A percentile compares a stretch with the other conserved stretches of the same genome.
Conservation (phyloP, 2,797 vertebrate genomes). For the Eulemur albifrons region DNA sequence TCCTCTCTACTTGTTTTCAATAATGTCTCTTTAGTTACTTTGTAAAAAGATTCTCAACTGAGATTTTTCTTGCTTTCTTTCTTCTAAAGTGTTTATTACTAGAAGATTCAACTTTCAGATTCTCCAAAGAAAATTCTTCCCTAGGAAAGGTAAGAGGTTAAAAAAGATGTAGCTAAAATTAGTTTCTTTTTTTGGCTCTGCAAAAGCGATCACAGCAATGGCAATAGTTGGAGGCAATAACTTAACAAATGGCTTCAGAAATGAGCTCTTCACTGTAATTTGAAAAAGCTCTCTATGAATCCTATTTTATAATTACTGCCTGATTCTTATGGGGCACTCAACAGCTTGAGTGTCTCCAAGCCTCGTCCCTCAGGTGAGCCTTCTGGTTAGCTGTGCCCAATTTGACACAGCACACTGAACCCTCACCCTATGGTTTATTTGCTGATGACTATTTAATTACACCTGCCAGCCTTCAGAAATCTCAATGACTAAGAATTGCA, state of each 20-base stretch:
- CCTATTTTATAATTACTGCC: conserved; percentile 38
- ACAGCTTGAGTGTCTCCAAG: background rate
- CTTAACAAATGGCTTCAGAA: conserved; percentile 62
- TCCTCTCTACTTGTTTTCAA: conserved; percentile 2
- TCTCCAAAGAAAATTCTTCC: conserved; percentile 65
- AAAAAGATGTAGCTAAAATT: conserved; percentile 67
- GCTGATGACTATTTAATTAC: conserved; percentile 49
- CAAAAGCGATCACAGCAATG: background rate
- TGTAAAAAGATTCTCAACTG: conserved; percentile 58
- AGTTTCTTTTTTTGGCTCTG: conserved; percentile 47
- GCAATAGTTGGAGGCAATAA: background rate
- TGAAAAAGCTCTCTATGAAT: conserved; percentile 34
- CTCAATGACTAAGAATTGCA: background rate
- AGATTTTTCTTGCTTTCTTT: conserved; percentile 27
- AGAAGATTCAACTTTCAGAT: conserved; percentile 67
- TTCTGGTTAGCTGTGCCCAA: background rate
- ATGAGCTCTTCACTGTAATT: conserved; percentile 37
- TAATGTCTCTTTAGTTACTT: conserved; percentile 22
- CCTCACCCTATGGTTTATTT: background rate
- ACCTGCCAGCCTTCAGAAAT: conserved; percentile 32
- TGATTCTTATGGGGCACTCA: conserved; percentile 18
- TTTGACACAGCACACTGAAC: background rate
- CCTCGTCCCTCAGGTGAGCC: conserved; percentile 21
- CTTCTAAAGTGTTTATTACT: conserved; percentile 49
- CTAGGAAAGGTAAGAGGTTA: conserved; percentile 57